Conservation (phyloP, 2,888 invertebrate species). For the Pristionchus maxplancki region DNA sequence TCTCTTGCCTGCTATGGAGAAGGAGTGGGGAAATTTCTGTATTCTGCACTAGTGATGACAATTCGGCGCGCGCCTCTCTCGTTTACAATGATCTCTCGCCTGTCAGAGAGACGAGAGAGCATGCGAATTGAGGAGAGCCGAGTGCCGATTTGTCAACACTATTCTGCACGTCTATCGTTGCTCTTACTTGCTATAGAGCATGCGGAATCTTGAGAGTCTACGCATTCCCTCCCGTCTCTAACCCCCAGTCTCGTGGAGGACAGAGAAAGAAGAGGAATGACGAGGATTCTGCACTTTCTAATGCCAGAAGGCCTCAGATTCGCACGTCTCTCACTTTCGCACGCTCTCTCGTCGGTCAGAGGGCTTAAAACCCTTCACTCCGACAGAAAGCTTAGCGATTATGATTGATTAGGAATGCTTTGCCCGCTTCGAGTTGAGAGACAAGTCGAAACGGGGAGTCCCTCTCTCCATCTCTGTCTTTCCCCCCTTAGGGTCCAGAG, state of each 20-base stretch:
- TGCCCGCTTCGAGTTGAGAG: not conserved
- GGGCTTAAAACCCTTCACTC: not conserved
- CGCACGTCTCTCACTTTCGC: constrained; percentile 51
- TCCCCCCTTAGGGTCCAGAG: not conserved
- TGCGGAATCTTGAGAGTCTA: too few species aligned
- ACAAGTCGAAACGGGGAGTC: constrained; percentile 39
- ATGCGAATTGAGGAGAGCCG: too few species aligned
- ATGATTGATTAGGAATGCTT: constrained; percentile 37
- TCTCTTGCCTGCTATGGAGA: too few species aligned
- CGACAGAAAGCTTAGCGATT: constrained; percentile 39
- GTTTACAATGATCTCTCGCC: too few species aligned
- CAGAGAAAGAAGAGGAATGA: not conserved
- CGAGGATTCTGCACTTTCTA: not conserved
- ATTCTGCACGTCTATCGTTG: too few species aligned
- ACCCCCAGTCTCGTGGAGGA: not conserved
- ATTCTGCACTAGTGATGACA: too few species aligned
- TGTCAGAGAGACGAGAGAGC: too few species aligned
- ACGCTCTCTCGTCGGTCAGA: constrained; percentile 4
- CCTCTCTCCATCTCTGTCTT: constrained; percentile 45
- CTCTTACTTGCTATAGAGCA: too few species aligned
- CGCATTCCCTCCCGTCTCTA: not conserved
- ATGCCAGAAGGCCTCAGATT: not conserved
- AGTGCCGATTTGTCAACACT: too few species aligned
- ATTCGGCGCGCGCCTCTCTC: too few species aligned
- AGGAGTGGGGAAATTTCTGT: too few species aligned